Base-by-base conservation (phyloP, 1,140 invertebrate genomes). In the Aplysia californica region DNA sequence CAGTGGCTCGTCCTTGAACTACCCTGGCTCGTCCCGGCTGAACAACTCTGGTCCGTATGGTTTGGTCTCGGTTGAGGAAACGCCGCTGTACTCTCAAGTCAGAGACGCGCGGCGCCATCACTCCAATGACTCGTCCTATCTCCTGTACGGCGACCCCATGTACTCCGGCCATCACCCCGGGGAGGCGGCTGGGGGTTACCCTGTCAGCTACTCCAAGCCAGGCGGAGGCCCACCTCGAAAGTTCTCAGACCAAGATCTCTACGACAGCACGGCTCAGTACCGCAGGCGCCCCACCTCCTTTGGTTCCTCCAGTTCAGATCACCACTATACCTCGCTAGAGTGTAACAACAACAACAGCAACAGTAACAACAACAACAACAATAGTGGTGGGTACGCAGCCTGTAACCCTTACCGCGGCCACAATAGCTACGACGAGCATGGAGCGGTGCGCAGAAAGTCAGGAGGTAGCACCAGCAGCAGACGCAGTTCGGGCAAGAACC, bases 171-270 rank as follows among this genome's bases (percentile, higher is more conserved):
- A 31, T 20, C 26, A 21, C 10, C 69, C n/a, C n/a, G n/a, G n/a
- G 31, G 61, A 38, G 26, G 71, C 66, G 0, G 21, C 33, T 10
- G 2, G 3, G 23, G 39, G 59, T 2, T 1, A 21, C 2, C 35
- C 10, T 74, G 10, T n/a, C 6, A 36, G 31, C 29, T 3, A 50
- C 31, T 6, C 26, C 39, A 29, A 50, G n/a, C 44, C 31, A 23
- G n/a, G 31, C n/a, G n/a, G n/a, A n/a, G n/a, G n/a, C n/a, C n/a
- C 56, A n/a, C 72, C 67, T 41, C 33, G 78, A 23, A 79, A 79
- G 35, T 79, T 75, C 69, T 79, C 78, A 23, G 78, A 76, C 64
- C 78, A 79, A 55, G 78, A 79, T 58, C 26, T 79, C 38, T 79
- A 79, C 56, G 71, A n/a, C 69, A 79, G 74, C 23, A 72, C 78